These are phyloP conservation scores for Nephrotoma guestfalica DNA, from an alignment of 2,888 invertebrate genomes.

Conservation along the genomic window DNA sequence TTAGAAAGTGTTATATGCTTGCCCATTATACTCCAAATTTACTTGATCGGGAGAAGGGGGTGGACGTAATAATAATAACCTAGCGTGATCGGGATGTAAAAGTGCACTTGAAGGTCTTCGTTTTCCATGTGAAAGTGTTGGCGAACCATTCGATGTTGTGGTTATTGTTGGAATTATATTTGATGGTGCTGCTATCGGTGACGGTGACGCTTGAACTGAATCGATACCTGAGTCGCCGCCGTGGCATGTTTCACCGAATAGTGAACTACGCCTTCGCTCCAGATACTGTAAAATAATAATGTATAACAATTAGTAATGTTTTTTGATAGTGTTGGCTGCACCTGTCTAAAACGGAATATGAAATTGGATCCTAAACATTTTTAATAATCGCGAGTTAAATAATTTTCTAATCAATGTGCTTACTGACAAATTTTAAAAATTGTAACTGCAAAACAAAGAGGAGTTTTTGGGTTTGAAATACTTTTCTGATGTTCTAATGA, in stretches of 20 bases:
- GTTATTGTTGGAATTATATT: slow-evolving; percentile 19
- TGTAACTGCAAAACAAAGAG: too few relatives aligned
- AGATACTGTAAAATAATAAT: background rate
- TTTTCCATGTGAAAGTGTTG: slow-evolving; percentile 25
- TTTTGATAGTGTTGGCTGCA: too few relatives aligned
- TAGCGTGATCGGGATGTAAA: slow-evolving; percentile 55
- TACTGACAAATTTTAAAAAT: too few relatives aligned
- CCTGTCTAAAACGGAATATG: too few relatives aligned
- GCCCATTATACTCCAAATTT: slow-evolving; percentile 9
- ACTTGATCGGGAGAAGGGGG: slow-evolving; percentile 29
- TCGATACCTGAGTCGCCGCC: slow-evolving; percentile 56
- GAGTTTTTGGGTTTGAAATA: too few relatives aligned
- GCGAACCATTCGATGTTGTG: slow-evolving; percentile 29
- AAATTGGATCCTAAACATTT: too few relatives aligned
- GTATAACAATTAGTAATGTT: too few relatives aligned
- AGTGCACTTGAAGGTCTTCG: slow-evolving; percentile 43
- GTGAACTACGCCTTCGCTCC: slow-evolving; percentile 23
- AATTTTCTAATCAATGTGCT: too few relatives aligned
- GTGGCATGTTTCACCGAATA: slow-evolving; percentile 35
- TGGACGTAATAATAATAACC: slow-evolving; percentile 37
- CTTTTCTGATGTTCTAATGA: too few relatives aligned
- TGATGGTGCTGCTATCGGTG: slow-evolving; percentile 32
- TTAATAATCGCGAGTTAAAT: too few relatives aligned
- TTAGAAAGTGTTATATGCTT: background rate
- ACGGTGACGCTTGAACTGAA: slow-evolving; percentile 51